A percentile compares a stretch with the other conserved stretches of the same genome.
Conservation (phyloP, 2,888 invertebrate genomes). For the Leptarthrus brevirostris region DNA sequence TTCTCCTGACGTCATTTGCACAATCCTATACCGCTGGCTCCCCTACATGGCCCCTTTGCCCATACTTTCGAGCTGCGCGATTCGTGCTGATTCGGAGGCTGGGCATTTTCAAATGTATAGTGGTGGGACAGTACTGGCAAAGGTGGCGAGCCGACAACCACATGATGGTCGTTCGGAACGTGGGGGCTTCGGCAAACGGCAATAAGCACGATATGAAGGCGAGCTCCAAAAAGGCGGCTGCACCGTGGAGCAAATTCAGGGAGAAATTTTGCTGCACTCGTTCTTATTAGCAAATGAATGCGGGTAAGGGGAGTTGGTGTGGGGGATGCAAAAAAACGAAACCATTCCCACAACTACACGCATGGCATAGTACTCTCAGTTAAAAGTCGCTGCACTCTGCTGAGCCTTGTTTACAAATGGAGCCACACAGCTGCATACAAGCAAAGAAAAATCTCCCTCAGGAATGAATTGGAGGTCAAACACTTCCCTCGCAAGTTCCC, state of each 20-base stretch:
- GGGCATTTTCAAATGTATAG: conserved; percentile 21
- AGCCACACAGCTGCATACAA: conserved; percentile 3
- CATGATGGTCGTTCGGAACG: too few species aligned
- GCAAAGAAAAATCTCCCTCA: conserved; percentile 4
- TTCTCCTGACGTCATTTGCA: conserved; percentile 47
- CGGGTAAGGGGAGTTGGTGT: neutral
- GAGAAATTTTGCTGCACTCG: conserved; percentile 28
- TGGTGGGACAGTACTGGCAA: conserved; percentile 10
- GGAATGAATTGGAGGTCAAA: conserved; percentile 34
- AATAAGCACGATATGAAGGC: too few species aligned
- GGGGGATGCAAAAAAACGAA: neutral
- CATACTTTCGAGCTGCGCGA: conserved; percentile 53
- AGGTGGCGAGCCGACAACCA: too few species aligned
- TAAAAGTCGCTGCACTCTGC: neutral
- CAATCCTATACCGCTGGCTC: neutral
- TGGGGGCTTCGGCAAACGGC: too few species aligned
- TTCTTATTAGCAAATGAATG: neutral
- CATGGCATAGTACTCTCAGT: too few species aligned
- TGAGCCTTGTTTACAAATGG: conserved; percentile 39
- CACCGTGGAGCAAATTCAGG: conserved; percentile 11
- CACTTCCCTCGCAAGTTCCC: neutral
- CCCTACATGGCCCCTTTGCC: neutral
- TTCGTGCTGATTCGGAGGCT: conserved; percentile 50
- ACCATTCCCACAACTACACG: too few species aligned
- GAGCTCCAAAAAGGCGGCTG: neutral